Conservation (phyloP, 2,888 invertebrate species). For the Drosophila flavopinicola region DNA sequence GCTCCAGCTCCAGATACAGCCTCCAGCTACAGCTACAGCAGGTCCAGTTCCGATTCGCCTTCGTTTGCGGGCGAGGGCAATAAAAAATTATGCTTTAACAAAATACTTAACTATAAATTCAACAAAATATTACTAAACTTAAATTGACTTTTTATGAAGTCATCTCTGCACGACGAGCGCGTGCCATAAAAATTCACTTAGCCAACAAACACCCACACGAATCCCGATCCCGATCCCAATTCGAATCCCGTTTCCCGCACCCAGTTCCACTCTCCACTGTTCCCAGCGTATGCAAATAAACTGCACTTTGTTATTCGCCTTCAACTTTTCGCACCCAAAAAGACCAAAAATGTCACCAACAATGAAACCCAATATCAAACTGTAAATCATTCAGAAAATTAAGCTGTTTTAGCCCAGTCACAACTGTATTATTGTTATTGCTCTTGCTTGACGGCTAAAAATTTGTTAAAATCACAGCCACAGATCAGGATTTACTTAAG, state of each 20-base stretch:
- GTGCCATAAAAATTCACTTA: slow-evolving; percentile 80
- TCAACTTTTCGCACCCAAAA: slow-evolving; percentile 12
- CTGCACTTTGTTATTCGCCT: slow-evolving; percentile 33
- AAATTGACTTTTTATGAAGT: slow-evolving; percentile 80
- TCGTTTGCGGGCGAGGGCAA: slow-evolving; percentile 18
- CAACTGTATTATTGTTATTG: slow-evolving; percentile 25
- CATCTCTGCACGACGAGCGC: slow-evolving; percentile 56
- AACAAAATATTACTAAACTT: slow-evolving; percentile 76
- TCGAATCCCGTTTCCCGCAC: not conserved
- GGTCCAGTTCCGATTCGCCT: slow-evolving; percentile 10
- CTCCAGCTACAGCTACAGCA: not conserved
- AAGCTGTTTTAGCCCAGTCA: slow-evolving; percentile 71
- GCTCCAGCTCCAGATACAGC: not conserved
- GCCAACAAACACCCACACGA: slow-evolving; percentile 61
- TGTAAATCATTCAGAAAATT: slow-evolving; percentile 80
- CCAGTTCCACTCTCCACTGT: not conserved
- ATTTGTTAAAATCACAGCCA: slow-evolving; percentile 4
- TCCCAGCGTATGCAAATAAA: slow-evolving; percentile 24
- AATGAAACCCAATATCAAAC: slow-evolving; percentile 77
- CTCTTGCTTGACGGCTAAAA: slow-evolving; percentile 22
- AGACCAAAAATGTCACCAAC: slow-evolving; percentile 62
- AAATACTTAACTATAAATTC: slow-evolving; percentile 77
- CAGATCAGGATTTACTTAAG: too few relatives aligned
- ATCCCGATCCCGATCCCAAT: not conserved
- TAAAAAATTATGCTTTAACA: slow-evolving; percentile 77